phyloP scores from a whole-genome alignment of 2,888 invertebrate genomes.

The Sicus ferrugineus region DNA sequence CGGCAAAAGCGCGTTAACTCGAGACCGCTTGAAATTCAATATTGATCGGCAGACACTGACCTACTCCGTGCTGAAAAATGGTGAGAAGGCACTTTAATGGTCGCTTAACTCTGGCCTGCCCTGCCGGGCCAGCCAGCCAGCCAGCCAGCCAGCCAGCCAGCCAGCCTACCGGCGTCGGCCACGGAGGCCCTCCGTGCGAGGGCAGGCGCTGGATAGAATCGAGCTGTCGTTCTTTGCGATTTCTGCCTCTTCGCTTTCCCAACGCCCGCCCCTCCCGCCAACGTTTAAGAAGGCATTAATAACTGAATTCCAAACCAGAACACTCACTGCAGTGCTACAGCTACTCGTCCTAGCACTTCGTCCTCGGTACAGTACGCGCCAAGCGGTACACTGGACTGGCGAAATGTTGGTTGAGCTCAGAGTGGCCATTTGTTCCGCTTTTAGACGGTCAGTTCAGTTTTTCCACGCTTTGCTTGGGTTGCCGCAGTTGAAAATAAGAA shows the following conservation, averaged over 20 bases:
- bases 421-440: too few species aligned
- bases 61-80: conserved; percentile 24
- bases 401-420: too few species aligned
- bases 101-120: conserved; percentile 1
- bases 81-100: conserved; percentile 28
- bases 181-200: too few species aligned
- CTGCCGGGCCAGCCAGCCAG: too few species aligned
- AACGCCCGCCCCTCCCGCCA: neutral
- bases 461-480: too few species aligned
- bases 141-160: too few species aligned
- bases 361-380: conserved; percentile 56
- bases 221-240: neutral
- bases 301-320: neutral
- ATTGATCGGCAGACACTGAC: conserved; percentile 28
- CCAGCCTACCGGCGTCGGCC: too few species aligned
- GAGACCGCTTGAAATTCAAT: conserved; percentile 30
- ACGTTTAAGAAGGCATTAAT: neutral
- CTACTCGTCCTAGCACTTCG: neutral
- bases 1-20: conserved; percentile 9
- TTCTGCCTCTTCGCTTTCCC: neutral
- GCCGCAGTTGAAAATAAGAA: too few species aligned
- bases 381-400: conserved; percentile 56
- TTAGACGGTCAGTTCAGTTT: too few species aligned
- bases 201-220: too few species aligned
- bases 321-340: neutral